Evolutionary conservation across 2,888 invertebrate species (phyloP), one percentile per base, ranked within the genome.

Genomic region (Choristoneura rosaceana): DNA sequence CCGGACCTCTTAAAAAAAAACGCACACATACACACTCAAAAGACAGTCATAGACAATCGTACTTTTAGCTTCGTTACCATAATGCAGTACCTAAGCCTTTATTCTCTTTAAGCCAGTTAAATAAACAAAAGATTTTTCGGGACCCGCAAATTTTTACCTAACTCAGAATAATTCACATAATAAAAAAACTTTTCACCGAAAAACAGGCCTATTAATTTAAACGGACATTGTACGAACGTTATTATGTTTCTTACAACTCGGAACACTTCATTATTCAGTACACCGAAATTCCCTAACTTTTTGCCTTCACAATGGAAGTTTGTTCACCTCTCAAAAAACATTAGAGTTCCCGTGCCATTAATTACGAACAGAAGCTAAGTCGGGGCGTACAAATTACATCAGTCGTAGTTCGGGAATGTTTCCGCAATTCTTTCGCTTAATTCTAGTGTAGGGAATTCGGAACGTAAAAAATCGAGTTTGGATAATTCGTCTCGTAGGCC

Each of bases 401-500:
- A 85, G 83, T 87, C 88, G 87, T 87, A 87, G 87, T 87, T 88
- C 81, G 81, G 84, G 81, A 81, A 87, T 85, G 84, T 85, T 83
- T 76, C 77, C 78, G 76, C 82, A 86, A 87, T 88, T 88, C 84
- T 89, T 88, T 86, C 78, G 78, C 81, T 84, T 84, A 85, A 82
- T 84, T 82, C 77, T 77, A 78, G 80, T 80, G 82, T 81, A 75
- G 81, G 79, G 81, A 81, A 79, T 81, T 80, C 77, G 81, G 82
- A 84, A 84, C 83, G 83, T 81, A 80, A 82, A 79, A 85, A 87
- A 85, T 87, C 82, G 80, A 84, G 82, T 81, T 82, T 77, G 78
- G 84, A 86, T 87, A 87, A 90, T 90, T 88, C 85, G 86, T 87
- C 86, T 86, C 83, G 81, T 79, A 84, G 85, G 81, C 84, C 81